Evolutionary conservation across 2,888 invertebrate genomes (phyloP).

Genomic region (Drosophila peninsularis): DNA sequence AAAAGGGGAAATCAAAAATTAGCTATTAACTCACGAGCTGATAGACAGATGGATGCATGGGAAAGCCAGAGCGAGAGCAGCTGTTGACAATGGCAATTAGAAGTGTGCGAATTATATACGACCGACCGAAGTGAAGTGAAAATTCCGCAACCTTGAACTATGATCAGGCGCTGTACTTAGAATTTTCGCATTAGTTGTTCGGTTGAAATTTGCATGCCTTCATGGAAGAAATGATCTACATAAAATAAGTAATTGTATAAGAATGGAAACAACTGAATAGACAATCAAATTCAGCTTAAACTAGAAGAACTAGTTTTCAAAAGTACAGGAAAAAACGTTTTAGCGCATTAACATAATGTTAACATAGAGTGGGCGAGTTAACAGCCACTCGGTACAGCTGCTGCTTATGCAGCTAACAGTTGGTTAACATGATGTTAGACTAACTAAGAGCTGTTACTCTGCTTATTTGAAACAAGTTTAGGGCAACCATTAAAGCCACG

Average conservation of each 20-base stretch:
- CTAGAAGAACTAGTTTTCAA: not conserved
- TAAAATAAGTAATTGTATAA: constrained; percentile 4
- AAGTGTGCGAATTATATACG: constrained; percentile 44
- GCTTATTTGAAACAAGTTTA: not conserved
- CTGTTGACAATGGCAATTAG: constrained; percentile 72
- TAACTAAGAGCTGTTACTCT: not conserved
- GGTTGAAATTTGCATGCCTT: constrained; percentile 44
- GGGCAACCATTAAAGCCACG: not conserved
- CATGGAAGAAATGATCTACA: constrained; percentile 26
- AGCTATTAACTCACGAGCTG: constrained; percentile 42
- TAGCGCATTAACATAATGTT: not conserved
- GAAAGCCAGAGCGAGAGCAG: constrained; percentile 25
- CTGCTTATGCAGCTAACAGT: not conserved
- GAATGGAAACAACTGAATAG: not conserved
- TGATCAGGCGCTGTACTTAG: constrained; percentile 18
- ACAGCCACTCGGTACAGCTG: no score
- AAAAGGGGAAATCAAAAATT: constrained; percentile 18
- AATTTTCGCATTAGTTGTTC: constrained; percentile 39
- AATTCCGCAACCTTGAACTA: constrained; percentile 49
- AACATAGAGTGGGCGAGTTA: not conserved
- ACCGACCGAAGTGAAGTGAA: constrained; percentile 12
- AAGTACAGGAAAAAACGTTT: not conserved
- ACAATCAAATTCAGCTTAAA: not conserved
- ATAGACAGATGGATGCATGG: constrained; percentile 31
- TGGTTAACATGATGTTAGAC: not conserved